Percentiles rank a stretch among this genome's conserved stretches.
Conservation (phyloP, 2,888 invertebrate species). For the Cephus pygmeus region DNA sequence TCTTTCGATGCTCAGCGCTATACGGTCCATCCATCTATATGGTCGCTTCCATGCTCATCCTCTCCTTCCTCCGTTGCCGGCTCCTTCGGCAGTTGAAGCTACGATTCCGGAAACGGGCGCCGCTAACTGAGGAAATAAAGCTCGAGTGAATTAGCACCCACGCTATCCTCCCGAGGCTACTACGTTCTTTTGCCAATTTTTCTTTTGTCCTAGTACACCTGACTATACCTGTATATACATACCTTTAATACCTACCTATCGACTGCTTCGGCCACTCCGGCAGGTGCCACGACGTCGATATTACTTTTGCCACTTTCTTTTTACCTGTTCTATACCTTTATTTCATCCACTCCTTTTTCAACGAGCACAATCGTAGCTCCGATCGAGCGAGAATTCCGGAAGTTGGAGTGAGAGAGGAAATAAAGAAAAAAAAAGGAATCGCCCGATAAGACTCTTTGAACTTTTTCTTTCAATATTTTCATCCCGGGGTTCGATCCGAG, state of each 20-base stretch:
- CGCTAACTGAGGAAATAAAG: constrained; percentile 30
- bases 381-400: not conserved
- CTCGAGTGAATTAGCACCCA: constrained; percentile 33
- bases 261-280: not conserved
- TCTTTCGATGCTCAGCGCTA: not conserved
- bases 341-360: not conserved
- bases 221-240: not conserved
- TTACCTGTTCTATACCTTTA: not conserved
- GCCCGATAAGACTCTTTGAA: not conserved
- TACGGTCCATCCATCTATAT: not conserved
- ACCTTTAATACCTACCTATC: not conserved
- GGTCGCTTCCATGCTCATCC: not conserved
- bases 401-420: not conserved
- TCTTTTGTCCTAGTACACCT: not conserved
- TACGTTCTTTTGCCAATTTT: not conserved
- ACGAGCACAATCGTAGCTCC: not conserved
- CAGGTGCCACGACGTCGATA: not conserved
- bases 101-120: constrained; percentile 1
- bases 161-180: not conserved
- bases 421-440: not conserved
- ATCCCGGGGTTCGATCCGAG: not conserved
- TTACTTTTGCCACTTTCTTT: not conserved
- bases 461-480: not conserved
- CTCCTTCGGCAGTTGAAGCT: constrained; percentile 16
- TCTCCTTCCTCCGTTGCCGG: not conserved